These are phyloP conservation scores for Bombus confusus DNA, from an alignment of 1,140 invertebrate genomes.

Conservation along the genomic window DNA sequence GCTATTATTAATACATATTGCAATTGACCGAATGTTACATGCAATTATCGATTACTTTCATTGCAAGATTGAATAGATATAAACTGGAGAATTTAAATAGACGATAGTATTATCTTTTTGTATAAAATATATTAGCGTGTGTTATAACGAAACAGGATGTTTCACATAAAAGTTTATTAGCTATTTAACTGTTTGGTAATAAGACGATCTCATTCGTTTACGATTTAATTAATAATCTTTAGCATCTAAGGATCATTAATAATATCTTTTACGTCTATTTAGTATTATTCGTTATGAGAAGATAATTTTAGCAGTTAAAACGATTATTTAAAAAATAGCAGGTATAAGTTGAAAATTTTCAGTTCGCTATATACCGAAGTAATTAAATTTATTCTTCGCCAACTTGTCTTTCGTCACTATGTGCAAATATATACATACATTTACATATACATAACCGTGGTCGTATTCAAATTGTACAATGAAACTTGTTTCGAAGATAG, in stretches of 20 bases:
- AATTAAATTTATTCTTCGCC: not conserved
- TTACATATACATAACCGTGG: not conserved
- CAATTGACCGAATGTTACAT: not conserved
- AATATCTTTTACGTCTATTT: no score
- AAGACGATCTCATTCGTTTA: no score
- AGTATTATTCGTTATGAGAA: no score
- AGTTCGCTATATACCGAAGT: not conserved
- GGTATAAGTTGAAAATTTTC: not conserved
- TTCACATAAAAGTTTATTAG: no score
- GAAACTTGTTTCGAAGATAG: constrained; percentile 5
- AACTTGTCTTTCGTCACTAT: not conserved
- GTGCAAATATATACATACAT: not conserved
- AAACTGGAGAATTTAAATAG: not conserved
- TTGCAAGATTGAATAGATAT: not conserved
- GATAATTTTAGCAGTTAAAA: no score
- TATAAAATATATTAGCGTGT: no score
- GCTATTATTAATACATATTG: not conserved
- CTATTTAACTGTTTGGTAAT: no score
- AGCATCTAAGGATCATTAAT: no score
- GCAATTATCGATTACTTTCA: not conserved
- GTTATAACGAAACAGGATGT: no score
- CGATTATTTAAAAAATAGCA: not conserved
- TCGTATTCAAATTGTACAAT: not conserved
- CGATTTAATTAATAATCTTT: no score
- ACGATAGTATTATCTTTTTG: not conserved